phyloP scores from a whole-genome alignment of 2,888 invertebrate species.

The Hypomecis atomaria region DNA sequence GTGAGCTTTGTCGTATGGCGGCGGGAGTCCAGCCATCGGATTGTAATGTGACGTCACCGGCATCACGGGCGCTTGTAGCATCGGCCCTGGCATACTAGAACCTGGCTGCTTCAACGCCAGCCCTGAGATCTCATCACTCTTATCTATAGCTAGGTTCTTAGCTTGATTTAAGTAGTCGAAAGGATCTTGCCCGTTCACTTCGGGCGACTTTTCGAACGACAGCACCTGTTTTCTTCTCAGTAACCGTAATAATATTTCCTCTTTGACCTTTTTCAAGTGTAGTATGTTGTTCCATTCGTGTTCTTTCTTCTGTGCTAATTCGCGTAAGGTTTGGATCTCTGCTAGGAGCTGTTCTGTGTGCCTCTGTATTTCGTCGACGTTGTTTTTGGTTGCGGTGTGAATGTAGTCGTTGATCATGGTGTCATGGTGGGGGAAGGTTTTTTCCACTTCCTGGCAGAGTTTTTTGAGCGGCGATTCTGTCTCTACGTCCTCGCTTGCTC shows the following conservation, averaged over 20 bases:
- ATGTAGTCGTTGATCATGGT: conserved; percentile 86
- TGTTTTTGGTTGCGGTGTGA: conserved; percentile 85
- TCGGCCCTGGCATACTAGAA: conserved; percentile 57
- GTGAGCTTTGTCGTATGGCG: conserved; percentile 78
- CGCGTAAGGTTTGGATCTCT: conserved; percentile 89
- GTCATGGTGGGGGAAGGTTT: conserved; percentile 83
- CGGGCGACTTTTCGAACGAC: conserved; percentile 73
- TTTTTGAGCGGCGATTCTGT: conserved; percentile 78
- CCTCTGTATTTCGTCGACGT: conserved; percentile 85
- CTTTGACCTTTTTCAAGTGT: conserved; percentile 92
- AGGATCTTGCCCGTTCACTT: conserved; percentile 74
- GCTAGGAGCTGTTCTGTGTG: conserved; percentile 87
- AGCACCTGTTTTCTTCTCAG: conserved; percentile 88
- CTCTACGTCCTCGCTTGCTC: conserved; percentile 73
- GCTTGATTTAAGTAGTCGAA: conserved; percentile 76
- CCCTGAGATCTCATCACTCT: conserved; percentile 79
- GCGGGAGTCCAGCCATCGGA: conserved; percentile 73
- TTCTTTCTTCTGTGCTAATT: conserved; percentile 91
- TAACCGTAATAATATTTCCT: conserved; percentile 90
- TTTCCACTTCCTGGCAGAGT: conserved; percentile 80
- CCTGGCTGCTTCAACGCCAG: conserved; percentile 72
- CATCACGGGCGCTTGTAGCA: conserved; percentile 70
- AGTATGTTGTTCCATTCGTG: conserved; percentile 94
- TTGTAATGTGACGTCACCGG: conserved; percentile 73
- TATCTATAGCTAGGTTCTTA: conserved; percentile 76